phyloP scores from a whole-genome alignment of 2,888 invertebrate genomes.

The Phyllotreta cruciferae region DNA sequence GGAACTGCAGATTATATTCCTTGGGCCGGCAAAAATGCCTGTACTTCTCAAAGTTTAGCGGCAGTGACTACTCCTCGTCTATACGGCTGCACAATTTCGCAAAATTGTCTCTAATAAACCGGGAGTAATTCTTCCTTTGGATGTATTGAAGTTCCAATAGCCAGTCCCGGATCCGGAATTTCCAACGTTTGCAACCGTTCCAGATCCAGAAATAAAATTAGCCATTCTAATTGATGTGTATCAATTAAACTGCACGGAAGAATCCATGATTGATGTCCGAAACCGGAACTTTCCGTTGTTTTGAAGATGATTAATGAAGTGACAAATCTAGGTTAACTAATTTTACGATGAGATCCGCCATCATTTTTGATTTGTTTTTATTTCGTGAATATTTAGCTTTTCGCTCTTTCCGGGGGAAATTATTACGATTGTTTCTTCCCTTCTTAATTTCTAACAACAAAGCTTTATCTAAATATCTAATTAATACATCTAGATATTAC shows the following conservation, averaged over 20 bases:
- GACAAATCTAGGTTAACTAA: constrained; percentile 28
- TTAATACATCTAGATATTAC: no score
- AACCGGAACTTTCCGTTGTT: constrained; percentile 15
- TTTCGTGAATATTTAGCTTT: constrained; percentile 9
- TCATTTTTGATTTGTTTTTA: constrained; percentile 13
- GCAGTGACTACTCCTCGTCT: not conserved
- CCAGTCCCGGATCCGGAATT: not conserved
- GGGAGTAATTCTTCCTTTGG: no score
- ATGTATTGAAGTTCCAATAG: not conserved
- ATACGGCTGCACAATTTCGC: not conserved
- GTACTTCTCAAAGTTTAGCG: constrained; percentile 16
- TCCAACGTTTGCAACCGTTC: constrained; percentile 13
- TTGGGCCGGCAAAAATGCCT: constrained; percentile 44
- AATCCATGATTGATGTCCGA: constrained; percentile 25
- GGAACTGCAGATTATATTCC: constrained; percentile 54
- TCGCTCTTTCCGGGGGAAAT: not conserved
- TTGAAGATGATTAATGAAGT: constrained; percentile 28
- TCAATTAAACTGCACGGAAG: constrained; percentile 22
- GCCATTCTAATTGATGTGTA: constrained; percentile 26
- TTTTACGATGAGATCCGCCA: constrained; percentile 18
- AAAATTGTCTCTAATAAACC: no score
- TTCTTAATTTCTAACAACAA: no score
- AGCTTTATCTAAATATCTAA: no score
- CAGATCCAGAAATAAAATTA: constrained; percentile 27
- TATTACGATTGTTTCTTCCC: no score